Evolutionary conservation across 2,888 invertebrate genomes (phyloP).

Genomic region (Achlya flavicornis): DNA sequence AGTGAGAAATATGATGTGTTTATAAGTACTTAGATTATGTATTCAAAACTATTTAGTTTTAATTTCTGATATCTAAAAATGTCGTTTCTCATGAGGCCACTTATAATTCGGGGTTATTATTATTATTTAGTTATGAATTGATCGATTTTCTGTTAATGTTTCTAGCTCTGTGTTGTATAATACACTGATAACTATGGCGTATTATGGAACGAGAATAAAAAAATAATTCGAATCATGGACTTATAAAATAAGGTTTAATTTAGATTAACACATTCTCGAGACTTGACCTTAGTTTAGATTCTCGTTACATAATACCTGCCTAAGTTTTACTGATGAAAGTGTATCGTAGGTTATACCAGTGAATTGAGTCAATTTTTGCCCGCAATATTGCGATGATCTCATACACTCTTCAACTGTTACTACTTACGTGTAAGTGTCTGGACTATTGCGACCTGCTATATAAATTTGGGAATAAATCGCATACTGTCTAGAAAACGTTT

Average conservation of each 20-base stretch:
- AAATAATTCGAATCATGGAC: too few species aligned
- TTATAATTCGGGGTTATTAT: background rate
- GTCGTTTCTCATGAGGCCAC: constrained; percentile 2
- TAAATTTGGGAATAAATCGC: constrained; percentile 53
- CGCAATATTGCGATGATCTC: constrained; percentile 75
- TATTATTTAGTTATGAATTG: constrained; percentile 58
- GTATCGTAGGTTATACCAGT: constrained; percentile 57
- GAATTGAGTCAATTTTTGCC: constrained; percentile 75
- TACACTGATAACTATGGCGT: constrained; percentile 43
- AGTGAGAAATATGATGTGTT: constrained; percentile 5
- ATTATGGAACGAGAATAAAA: too few species aligned
- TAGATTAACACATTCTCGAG: too few species aligned
- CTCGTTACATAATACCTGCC: too few species aligned
- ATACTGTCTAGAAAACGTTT: constrained; percentile 47
- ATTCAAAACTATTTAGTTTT: background rate
- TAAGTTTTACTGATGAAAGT: constrained; percentile 44
- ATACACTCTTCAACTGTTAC: constrained; percentile 63
- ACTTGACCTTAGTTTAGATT: too few species aligned
- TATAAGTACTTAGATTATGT: background rate
- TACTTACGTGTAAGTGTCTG: constrained; percentile 57
- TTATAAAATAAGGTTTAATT: too few species aligned
- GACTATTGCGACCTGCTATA: constrained; percentile 44
- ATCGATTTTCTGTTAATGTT: constrained; percentile 55
- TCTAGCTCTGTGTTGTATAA: constrained; percentile 53
- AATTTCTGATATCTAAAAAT: background rate